Evolutionary conservation across 1,140 invertebrate species (phyloP), one percentile per base, ranked within the genome.

Genomic region (Pantala flavescens): DNA sequence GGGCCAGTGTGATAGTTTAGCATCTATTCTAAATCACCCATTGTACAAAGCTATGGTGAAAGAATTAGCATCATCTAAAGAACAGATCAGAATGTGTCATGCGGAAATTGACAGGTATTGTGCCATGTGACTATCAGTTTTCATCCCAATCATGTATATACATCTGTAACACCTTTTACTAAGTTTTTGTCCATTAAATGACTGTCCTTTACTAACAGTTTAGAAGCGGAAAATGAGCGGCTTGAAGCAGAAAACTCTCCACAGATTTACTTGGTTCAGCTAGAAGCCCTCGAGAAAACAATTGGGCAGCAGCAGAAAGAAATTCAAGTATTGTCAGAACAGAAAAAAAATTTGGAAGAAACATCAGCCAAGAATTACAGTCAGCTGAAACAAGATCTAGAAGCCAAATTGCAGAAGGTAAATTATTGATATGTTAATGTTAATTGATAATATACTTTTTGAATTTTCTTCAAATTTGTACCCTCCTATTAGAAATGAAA

Each of bases 251-350:
- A 75, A 70, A 21, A 43, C 10, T 76, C 76, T 19, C 74, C 70
- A 43, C 74, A 76, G 42, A 76, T 76, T n/a, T 76, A 76, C 23
- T 0, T 71, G 24, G 71, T 76, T 23, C 76, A 76, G 43, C 74
- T 76, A 16, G 76, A 76, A 75, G 23, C 74, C 19, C 36, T 76
- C 9, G 76, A 75, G 42, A 76, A 76, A 71, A 76, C 76, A 42
- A 73, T 76, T 49, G 74, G 16, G 2, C 74, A 76, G 70, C 76
- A 76, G 43, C 76, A 76, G 36, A 75, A 49, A 23, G 74, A 72
- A n/a, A 23, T 76, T 24, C 43, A 76, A 28, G 55, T 23, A 21
- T 12, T 75, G 1, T 70, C 24, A 42, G 49, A 70, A 24, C 23
- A 71, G 28, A 71, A n/a, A 16, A 21, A 23, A 23, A 43, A 70